These are phyloP conservation scores for Cyclura pinguis DNA, from an alignment of 2,797 vertebrate species.

Conservation along the genomic window DNA sequence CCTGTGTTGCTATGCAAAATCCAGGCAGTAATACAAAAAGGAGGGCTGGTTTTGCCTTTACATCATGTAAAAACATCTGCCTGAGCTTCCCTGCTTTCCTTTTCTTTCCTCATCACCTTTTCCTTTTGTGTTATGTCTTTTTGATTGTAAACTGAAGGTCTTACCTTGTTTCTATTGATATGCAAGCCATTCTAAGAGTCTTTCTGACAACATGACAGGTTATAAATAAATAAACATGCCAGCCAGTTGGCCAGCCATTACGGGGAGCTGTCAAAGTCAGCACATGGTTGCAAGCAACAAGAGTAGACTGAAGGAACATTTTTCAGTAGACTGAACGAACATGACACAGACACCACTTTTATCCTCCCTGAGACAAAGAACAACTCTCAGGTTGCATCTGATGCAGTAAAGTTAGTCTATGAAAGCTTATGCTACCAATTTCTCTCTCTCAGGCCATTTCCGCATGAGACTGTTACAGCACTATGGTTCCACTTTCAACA, in stretches of 20 bases:
- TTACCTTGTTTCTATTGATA: too few species aligned
- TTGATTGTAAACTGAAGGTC: too few species aligned
- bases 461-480: too few species aligned
- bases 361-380: too few species aligned
- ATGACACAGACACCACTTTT: neutral
- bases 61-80: neutral
- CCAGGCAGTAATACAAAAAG: neutral
- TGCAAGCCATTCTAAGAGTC: too few species aligned
- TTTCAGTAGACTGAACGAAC: neutral
- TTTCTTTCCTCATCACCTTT: neutral
- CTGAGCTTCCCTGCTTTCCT: neutral
- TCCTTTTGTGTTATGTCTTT: neutral
- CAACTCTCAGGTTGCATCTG: neutral
- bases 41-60: neutral
- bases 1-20: neutral
- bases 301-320: neutral
- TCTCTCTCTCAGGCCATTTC: too few species aligned
- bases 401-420: too few species aligned
- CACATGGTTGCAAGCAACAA: neutral
- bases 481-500: too few species aligned
- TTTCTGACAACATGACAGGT: too few species aligned
- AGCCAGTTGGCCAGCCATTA: neutral
- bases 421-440: too few species aligned
- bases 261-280: neutral
- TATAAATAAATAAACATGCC: too few species aligned